Conservation (phyloP, 2,113 vertebrate species). For the Sapayoa aenigma region DNA sequence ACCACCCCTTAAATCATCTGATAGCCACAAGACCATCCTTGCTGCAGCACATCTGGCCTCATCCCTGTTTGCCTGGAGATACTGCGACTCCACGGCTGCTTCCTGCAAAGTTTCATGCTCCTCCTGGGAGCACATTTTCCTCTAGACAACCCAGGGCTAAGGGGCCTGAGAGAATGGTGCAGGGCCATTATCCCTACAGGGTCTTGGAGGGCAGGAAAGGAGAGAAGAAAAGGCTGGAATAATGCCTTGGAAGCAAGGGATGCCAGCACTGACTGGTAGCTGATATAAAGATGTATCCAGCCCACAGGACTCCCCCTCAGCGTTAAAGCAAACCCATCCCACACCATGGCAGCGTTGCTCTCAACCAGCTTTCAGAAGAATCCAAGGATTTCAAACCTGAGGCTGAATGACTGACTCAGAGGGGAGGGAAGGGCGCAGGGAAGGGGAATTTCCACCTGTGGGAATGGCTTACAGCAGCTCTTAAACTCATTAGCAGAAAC, state of each 20-base stretch:
- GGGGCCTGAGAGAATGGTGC: not conserved
- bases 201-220: not conserved
- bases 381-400: not conserved
- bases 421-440: not conserved
- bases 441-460: not conserved
- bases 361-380: not conserved
- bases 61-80: accelerated
- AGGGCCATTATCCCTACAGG: not conserved
- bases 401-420: not conserved
- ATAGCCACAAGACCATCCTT: not conserved
- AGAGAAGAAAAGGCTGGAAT: not conserved
- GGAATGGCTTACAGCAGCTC: not conserved
- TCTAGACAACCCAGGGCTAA: not conserved
- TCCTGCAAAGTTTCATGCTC: accelerated
- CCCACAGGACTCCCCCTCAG: not conserved
- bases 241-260: not conserved
- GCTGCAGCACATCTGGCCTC: not conserved
- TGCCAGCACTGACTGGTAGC: not conserved
- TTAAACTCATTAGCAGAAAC: not conserved
- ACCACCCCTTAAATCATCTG: not conserved
- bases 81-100: not conserved
- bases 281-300: not conserved
- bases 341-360: not conserved
- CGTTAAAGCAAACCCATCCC: not conserved
- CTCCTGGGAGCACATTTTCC: not conserved